Percentiles rank a stretch among this genome's conserved stretches.
phyloP scores from a whole-genome alignment of 2,888 invertebrate species.

The Lasioglossum morio region DNA sequence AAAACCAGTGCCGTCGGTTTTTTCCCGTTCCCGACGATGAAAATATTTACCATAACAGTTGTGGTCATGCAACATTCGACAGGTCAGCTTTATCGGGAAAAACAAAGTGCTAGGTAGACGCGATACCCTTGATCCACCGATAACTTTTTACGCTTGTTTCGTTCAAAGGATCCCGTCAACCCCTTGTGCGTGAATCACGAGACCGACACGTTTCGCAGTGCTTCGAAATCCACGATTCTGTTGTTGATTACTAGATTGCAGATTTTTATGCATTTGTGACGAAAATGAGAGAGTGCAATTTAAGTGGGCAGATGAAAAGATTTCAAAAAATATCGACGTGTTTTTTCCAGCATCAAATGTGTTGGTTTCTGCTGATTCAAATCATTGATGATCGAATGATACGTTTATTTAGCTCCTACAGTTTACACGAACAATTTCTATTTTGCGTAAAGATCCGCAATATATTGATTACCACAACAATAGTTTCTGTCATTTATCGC shows the following conservation, averaged over 20 bases:
- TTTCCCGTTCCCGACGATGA: neutral
- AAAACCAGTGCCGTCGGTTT: neutral
- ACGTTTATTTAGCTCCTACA: too few species aligned
- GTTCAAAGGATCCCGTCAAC: neutral
- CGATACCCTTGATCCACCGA: neutral
- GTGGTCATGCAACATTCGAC: neutral
- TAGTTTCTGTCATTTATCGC: neutral
- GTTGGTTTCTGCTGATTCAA: too few species aligned
- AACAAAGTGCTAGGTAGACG: neutral
- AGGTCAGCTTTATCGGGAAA: neutral
- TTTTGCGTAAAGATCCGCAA: too few species aligned
- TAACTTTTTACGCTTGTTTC: neutral
- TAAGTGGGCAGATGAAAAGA: neutral
- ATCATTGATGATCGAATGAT: too few species aligned
- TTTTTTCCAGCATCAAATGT: too few species aligned
- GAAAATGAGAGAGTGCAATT: neutral
- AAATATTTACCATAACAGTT: conserved; percentile 1
- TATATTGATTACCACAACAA: neutral
- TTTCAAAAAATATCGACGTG: too few species aligned
- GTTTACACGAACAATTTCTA: too few species aligned
- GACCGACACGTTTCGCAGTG: neutral
- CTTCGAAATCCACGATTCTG: neutral
- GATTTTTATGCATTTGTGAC: neutral
- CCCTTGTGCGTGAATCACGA: neutral
- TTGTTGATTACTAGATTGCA: neutral